These are phyloP conservation scores for Rhinatrema bivittatum DNA, from an alignment of 2,797 vertebrate genomes.

Conservation along the genomic window DNA sequence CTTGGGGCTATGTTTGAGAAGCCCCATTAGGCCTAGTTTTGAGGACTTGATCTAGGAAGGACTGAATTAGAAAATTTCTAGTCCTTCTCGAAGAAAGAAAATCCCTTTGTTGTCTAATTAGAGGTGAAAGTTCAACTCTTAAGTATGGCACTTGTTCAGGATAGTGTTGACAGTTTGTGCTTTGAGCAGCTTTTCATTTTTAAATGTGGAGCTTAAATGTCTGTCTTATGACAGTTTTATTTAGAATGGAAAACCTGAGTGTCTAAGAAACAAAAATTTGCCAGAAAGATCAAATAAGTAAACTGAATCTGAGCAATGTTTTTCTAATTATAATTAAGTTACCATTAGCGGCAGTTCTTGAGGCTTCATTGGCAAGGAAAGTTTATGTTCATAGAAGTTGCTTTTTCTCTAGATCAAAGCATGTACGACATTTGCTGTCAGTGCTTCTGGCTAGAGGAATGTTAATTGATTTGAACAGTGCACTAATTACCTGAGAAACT, in stretches of 20 bases:
- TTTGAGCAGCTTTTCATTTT: slow-evolving; percentile 14
- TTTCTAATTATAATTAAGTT: slow-evolving; percentile 45
- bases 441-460: slow-evolving; percentile 21
- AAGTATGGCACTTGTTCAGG: no score
- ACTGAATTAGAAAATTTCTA: no score
- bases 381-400: slow-evolving; percentile 35
- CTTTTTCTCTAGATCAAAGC: slow-evolving; percentile 33
- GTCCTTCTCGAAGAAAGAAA: no score
- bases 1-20: no score
- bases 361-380: slow-evolving; percentile 28
- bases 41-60: no score
- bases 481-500: no score
- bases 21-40: no score
- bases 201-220: slow-evolving; percentile 26
- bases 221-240: slow-evolving; percentile 30
- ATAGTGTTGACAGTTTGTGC: no score
- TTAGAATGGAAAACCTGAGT: slow-evolving; percentile 24
- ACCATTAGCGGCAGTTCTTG: slow-evolving; percentile 37
- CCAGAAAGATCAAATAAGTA: slow-evolving; percentile 18
- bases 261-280: slow-evolving; percentile 21
- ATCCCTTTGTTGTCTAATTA: no score
- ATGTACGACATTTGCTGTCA: slow-evolving; percentile 2
- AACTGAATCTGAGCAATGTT: slow-evolving; percentile 34
- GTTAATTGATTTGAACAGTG: slow-evolving; percentile 24
- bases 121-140: no score